Evolutionary conservation across 2,113 vertebrate genomes (phyloP).

Genomic region (Procavia capensis): DNA sequence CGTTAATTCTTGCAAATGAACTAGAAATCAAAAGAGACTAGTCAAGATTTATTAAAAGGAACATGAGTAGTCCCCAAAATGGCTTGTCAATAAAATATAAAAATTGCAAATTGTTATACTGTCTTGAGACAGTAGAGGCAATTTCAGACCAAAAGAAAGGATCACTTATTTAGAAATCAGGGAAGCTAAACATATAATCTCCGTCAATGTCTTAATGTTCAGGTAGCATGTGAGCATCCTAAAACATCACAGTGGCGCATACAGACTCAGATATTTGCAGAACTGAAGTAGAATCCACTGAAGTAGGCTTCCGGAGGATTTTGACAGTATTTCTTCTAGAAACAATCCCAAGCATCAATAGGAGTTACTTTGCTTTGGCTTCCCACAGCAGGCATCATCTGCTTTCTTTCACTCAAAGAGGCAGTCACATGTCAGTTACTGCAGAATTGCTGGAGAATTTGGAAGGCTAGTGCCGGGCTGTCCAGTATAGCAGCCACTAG

Average conservation of each 20-base stretch:
- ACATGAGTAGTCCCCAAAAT: background rate
- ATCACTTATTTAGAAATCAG: background rate
- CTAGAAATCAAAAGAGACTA: background rate
- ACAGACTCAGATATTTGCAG: background rate
- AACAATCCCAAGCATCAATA: background rate
- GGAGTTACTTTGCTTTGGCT: background rate
- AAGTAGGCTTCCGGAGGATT: background rate
- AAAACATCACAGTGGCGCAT: background rate
- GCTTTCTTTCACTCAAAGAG: background rate
- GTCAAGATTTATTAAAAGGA: background rate
- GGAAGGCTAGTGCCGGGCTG: rapidly evolving
- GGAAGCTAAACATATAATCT: background rate
- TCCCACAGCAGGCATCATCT: rapidly evolving
- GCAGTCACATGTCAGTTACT: rapidly evolving
- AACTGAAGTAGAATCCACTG: background rate
- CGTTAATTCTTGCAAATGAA: slow-evolving; percentile 18
- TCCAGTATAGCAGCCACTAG: no score
- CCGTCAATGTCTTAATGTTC: background rate
- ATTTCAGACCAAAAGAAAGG: background rate
- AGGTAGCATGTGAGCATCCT: background rate
- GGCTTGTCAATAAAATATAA: slow-evolving; percentile 13
- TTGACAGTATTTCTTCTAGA: background rate
- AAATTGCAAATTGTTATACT: background rate
- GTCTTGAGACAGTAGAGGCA: background rate
- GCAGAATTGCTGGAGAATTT: rapidly evolving